Evolutionary conservation across 2,797 vertebrate species (phyloP).

Genomic region (Sitta carolinensis): DNA sequence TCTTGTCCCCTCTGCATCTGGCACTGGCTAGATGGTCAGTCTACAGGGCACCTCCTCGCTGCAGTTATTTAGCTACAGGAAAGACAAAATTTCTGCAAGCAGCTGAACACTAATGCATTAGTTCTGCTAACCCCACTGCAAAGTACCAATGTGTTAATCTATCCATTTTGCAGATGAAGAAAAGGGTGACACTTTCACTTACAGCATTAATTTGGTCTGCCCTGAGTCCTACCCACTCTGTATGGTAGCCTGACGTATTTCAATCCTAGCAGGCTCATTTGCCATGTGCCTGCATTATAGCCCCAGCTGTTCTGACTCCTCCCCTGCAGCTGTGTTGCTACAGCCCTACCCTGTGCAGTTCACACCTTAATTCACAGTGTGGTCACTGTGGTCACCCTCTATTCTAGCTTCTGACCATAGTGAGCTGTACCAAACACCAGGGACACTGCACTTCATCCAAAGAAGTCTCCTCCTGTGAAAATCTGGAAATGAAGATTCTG

Average conservation of each 20-base stretch:
- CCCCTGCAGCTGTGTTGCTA: not conserved
- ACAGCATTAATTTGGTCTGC: not conserved
- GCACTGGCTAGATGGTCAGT: not conserved
- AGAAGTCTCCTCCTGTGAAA: not conserved
- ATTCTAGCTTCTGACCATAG: not conserved
- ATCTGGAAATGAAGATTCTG: not conserved
- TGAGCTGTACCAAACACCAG: not conserved
- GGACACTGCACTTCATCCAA: not conserved
- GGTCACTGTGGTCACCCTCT: not conserved
- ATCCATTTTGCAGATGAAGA: not conserved
- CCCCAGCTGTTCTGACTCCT: not conserved
- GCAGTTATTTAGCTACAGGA: not conserved
- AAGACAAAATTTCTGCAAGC: not conserved
- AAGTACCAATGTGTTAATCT: not conserved
- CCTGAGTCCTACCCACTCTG: not conserved
- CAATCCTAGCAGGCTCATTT: not conserved
- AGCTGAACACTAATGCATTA: not conserved
- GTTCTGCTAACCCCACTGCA: not conserved
- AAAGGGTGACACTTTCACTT: not conserved
- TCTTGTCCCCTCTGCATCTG: not conserved
- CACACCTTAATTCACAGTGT: not conserved
- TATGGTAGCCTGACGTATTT: not conserved
- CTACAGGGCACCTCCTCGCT: not conserved
- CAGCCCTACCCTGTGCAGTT: not conserved
- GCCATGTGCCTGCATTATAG: not conserved